Evolutionary conservation across 2,888 invertebrate species (phyloP).

Genomic region (Acrobasis consociella): DNA sequence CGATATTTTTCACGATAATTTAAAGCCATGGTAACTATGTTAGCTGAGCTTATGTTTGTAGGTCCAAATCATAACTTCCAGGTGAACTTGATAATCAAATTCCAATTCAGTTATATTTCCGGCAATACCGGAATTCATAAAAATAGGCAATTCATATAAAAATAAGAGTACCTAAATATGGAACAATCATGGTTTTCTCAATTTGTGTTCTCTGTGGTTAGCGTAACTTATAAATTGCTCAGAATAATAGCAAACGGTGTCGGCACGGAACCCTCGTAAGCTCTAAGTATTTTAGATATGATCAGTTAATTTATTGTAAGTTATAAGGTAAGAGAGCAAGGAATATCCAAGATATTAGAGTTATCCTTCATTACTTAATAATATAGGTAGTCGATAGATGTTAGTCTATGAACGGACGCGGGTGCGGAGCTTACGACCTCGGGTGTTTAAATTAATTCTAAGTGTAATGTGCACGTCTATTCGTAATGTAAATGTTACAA

Average conservation of each 20-base stretch:
- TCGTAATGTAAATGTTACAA: slow-evolving; percentile 10
- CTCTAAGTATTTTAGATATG: slow-evolving; percentile 79
- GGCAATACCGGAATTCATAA: no score
- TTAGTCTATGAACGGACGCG: slow-evolving; percentile 57
- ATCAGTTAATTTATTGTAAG: slow-evolving; percentile 76
- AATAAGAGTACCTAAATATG: no score
- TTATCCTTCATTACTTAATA: slow-evolving; percentile 58
- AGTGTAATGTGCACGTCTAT: slow-evolving; percentile 23
- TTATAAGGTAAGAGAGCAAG: slow-evolving; percentile 70
- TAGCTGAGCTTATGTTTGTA: no score
- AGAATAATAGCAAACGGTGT: slow-evolving; percentile 61
- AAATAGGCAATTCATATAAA: no score
- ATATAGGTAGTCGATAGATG: slow-evolving; percentile 55
- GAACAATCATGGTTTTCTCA: not conserved
- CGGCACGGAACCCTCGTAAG: slow-evolving; percentile 55
- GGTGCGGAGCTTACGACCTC: slow-evolving; percentile 62
- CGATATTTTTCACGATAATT: no score
- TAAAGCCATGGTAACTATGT: no score
- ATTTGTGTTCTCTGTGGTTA: not conserved
- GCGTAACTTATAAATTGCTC: slow-evolving; percentile 56
- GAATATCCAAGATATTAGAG: slow-evolving; percentile 78
- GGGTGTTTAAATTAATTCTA: slow-evolving; percentile 30
- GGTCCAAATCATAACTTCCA: no score
- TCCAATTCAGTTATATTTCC: no score
- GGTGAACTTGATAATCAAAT: no score